Base-by-base conservation (phyloP, 2,113 vertebrate species). In the Thymallus thymallus region DNA sequence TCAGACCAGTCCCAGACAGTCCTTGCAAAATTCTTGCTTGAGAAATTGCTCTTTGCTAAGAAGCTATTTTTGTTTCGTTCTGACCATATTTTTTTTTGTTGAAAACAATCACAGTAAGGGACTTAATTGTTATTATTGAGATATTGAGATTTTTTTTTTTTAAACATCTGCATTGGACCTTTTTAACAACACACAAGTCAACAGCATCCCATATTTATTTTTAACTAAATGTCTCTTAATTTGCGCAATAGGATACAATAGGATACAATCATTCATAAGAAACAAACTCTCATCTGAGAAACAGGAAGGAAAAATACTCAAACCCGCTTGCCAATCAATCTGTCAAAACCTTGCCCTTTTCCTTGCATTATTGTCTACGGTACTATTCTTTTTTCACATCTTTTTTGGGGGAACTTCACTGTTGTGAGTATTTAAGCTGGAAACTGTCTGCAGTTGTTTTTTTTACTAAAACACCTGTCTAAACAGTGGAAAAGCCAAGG, bases 391-490 rank as follows among this genome's bases (percentile, higher is more conserved):
- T 87, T 79, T 88, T 88, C 73, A 77, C 51, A 73, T 85, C 85
- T 85, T 82, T 35, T 68, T 60, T 3, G 80, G 66, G 66, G 73
- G 80, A 56, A 77, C 16, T 69, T 71, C 67, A 60, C 35, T 60
- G 64, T 66, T 66, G 64, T 76, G 82, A 76, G 68, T n/a, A 80
- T 83, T 80, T 84, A 69, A 88, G 81, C 83, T 89, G 84, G 80
- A 92, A 88, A 85, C 64, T 29, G 69, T 74, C 87, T 77, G 84
- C 77, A 74, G 84, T 90, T 91, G 90, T 91, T 93, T 91, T 91
- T 89, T 87, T 92, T 92, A 82, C 81, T 82, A 80, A 91, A 93
- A 86, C 93, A 94, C 93, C 93, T 93, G 93, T 92, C 91, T 78
- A 93, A 94, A 94, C 89, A 94, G 86, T 86, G 67, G 88, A 85